A percentile compares a stretch with the other conserved stretches of the same genome.
Conservation (phyloP, 23 tunicate species). For the Oikopleura dioica region DNA sequence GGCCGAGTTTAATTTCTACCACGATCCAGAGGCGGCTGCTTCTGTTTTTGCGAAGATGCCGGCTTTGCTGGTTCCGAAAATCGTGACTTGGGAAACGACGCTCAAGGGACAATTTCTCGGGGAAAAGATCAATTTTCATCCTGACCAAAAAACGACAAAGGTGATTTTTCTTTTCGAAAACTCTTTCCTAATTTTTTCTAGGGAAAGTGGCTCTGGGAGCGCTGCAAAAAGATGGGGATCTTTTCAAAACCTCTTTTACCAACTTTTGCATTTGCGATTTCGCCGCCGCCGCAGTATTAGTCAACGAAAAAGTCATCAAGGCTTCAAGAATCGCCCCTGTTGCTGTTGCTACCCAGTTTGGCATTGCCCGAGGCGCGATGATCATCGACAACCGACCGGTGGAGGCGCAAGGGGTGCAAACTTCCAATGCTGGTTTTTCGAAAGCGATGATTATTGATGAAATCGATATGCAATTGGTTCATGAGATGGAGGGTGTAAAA, state of each 20-base stretch:
- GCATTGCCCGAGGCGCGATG: slow-evolving; percentile 3
- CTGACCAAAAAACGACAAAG: too few relatives aligned
- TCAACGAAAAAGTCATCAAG: not conserved
- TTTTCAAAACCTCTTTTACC: not conserved
- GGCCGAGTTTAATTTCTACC: slow-evolving; percentile 44
- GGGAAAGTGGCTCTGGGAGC: too few relatives aligned
- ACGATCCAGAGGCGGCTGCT: slow-evolving; percentile 58
- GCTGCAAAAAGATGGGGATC: not conserved
- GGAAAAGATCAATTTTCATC: too few relatives aligned
- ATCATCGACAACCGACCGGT: too few relatives aligned
- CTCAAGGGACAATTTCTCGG: too few relatives aligned
- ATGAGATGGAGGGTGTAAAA: too few relatives aligned
- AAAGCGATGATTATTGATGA: too few relatives aligned
- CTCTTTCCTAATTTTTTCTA: too few relatives aligned
- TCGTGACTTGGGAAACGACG: slow-evolving; percentile 13
- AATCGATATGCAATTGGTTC: too few relatives aligned
- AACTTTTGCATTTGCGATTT: slow-evolving; percentile 16
- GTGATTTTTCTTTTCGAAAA: too few relatives aligned
- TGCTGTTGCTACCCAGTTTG: not conserved
- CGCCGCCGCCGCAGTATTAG: not conserved
- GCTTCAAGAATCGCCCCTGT: not conserved
- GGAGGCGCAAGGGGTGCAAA: too few relatives aligned
- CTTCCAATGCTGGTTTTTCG: too few relatives aligned
- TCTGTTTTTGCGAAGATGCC: slow-evolving; percentile 14
- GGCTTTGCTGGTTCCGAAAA: not conserved